Evolutionary conservation across 1,140 invertebrate genomes (phyloP).

Genomic region (Drosophila ohnishii): DNA sequence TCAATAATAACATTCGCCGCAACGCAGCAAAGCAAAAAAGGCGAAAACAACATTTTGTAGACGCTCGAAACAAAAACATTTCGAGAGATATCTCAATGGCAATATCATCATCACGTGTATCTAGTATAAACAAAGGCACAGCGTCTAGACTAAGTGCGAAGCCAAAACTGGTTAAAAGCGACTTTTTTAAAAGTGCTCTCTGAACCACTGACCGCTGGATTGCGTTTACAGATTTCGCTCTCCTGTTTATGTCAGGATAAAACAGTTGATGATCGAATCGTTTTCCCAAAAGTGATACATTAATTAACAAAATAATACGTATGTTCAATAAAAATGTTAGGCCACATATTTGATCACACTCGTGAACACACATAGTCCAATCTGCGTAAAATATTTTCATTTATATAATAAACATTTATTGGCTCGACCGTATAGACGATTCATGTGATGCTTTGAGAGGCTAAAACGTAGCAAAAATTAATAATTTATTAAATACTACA

Average conservation of each 20-base stretch:
- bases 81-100: constrained; percentile 42
- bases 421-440: constrained; percentile 60
- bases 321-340: constrained; percentile 33
- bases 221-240: neutral
- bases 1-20: constrained; percentile 4
- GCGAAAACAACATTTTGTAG: constrained; percentile 32
- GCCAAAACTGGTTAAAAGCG: constrained; percentile 31
- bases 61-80: constrained; percentile 57
- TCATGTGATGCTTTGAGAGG: constrained; percentile 62
- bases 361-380: constrained; percentile 2
- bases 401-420: constrained; percentile 65
- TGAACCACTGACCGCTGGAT: constrained; percentile 9
- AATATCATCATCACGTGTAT: constrained; percentile 59
- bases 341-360: constrained; percentile 11
- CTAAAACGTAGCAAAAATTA: constrained; percentile 66
- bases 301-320: constrained; percentile 32
- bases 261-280: constrained; percentile 15
- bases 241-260: neutral
- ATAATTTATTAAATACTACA: constrained; percentile 78
- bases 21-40: constrained; percentile 8
- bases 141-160: constrained; percentile 19
- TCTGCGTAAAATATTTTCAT: constrained; percentile 49
- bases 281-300: constrained; percentile 2
- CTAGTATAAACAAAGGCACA: constrained; percentile 40
- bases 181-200: constrained; percentile 14